Base-by-base conservation (phyloP, 92 coral and sea anemone species). In the Heliopora coerulea region DNA sequence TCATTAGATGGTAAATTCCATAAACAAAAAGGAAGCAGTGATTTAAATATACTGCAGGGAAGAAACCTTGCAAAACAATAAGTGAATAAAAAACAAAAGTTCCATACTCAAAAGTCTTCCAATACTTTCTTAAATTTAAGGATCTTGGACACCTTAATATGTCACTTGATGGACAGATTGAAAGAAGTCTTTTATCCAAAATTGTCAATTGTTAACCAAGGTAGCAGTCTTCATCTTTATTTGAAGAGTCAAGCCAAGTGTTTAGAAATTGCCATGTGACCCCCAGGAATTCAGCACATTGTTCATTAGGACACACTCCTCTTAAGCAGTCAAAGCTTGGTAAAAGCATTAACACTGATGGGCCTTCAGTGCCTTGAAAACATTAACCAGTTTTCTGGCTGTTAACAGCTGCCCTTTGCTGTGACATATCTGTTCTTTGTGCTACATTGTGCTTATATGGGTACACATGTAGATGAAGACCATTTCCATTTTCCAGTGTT, bases 81-180 rank as follows among this genome's bases (percentile, higher is more conserved):
- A 56, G 61, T 3, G 61, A 56, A 56, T 56, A 56, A 28, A 56
- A 28, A 6, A 56, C 31, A 56, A 56, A 56, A 3, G 31, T 30
- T 17, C 61, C 21, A 17, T 12, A 56, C 33, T 56, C 61, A 4
- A 30, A 56, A 3, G 61, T 18, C 33, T 56, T 56, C 61, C 61
- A 56, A 30, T 56, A 56, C n/a, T 56, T 56, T 11, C 61, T 24
- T 17, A 46, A 12, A 1, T 56, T 28, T 21, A 56, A 56, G 10
- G 61, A 56, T 21, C 61, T 2, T 21, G 61, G 61, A 18, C 61
- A 56, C 61, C 61, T 56, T 3, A 30, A 56, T 23, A 56, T 56
- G n/a, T 56, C 61, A 56, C 61, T 56, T 23, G 61, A 30, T 4
- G 61, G 61, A 28, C 9, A 23, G 7, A 56, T 56, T 8, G 14